Evolutionary conservation across 1,140 invertebrate species (phyloP).

Genomic region (Zaprionus tsacasi): DNA sequence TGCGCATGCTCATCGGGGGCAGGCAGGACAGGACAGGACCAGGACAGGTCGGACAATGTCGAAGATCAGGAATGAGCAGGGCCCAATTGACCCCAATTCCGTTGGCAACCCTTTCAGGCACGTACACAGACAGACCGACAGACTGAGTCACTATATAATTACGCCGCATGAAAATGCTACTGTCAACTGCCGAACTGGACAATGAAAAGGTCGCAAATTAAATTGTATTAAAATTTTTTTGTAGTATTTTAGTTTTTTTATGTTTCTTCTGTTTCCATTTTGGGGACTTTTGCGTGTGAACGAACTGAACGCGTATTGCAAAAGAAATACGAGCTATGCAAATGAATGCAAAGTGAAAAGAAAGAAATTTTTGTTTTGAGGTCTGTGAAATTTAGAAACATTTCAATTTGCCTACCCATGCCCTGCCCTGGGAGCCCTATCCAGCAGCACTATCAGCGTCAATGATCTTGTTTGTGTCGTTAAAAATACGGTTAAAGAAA

Average conservation of each 20-base stretch:
- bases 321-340: slow-evolving; percentile 40
- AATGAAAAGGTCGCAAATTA: slow-evolving; percentile 73
- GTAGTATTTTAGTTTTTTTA: slow-evolving; percentile 28
- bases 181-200: slow-evolving; percentile 60
- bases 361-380: slow-evolving; percentile 31
- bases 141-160: slow-evolving; percentile 56
- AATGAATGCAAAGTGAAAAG: slow-evolving; percentile 50
- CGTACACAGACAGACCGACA: slow-evolving; percentile 25
- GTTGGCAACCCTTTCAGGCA: slow-evolving; percentile 48
- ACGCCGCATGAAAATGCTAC: slow-evolving; percentile 75
- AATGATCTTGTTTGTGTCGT: slow-evolving; percentile 43
- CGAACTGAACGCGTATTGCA: slow-evolving; percentile 29
- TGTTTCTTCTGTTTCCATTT: slow-evolving; percentile 14
- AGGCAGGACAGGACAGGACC: not conserved
- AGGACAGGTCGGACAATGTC: slow-evolving; percentile 28
- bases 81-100: slow-evolving; percentile 63
- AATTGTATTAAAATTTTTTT: slow-evolving; percentile 72
- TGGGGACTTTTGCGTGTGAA: slow-evolving; percentile 59
- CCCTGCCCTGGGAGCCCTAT: slow-evolving; percentile 17
- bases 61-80: slow-evolving; percentile 10
- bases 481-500: slow-evolving; percentile 27
- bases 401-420: slow-evolving; percentile 56
- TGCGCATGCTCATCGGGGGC: slow-evolving; percentile 57
- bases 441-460: slow-evolving; percentile 35
- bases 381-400: slow-evolving; percentile 55